Evolutionary conservation across 1,140 invertebrate species (phyloP), one percentile per base, ranked within the genome.

Genomic region (Micrasema minimum): DNA sequence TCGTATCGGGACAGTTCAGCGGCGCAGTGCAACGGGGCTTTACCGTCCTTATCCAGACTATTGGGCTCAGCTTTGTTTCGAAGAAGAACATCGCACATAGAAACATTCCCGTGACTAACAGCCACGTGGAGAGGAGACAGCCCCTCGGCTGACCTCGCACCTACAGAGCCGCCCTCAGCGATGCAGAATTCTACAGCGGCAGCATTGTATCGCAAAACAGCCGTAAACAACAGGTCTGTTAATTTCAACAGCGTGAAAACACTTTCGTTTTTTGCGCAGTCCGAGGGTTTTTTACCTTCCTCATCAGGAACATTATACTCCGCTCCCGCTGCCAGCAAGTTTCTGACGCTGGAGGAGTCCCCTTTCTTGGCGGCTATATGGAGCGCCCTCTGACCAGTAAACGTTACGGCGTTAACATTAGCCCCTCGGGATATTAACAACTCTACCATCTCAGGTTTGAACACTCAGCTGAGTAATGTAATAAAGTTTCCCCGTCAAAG

Each of bases 11-110:
- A 59, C 3, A 3, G 38, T 18, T 16, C 37, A 10, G 35, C 35
- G 16, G 55, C 55, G 37, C 20, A 59, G 20, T 59, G 55, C 11
- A 59, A 22, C 0, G 55, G 55, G 7, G 55, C 37, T 10, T 20
- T 20, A 16, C 18, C 18, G 11, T 3, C 6, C 9, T 38, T 41
- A 37, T 31, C 35, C 6, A 59, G 26, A 20, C 14, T 16, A 14
- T 59, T 59, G 9, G 31, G 55, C 18, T 59, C 38, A 38, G 55
- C 55, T 3, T 59, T 59, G 55, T 59, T 38, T 6, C 14, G 18
- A 9, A 1, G 55, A 16, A 59, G 20, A 38, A 38, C 14, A 18
- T 59, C 55, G 16, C 55, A 59, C 10, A 18, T 38, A 1, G 14
- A 16, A 1, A 7, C 14, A 11, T 16, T 37, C n/a, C 22, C 37